A percentile compares a stretch with the other conserved stretches of the same genome.
Evolutionary conservation across 2,797 vertebrate species (phyloP).

Genomic region (Rhodeus uyekii): DNA sequence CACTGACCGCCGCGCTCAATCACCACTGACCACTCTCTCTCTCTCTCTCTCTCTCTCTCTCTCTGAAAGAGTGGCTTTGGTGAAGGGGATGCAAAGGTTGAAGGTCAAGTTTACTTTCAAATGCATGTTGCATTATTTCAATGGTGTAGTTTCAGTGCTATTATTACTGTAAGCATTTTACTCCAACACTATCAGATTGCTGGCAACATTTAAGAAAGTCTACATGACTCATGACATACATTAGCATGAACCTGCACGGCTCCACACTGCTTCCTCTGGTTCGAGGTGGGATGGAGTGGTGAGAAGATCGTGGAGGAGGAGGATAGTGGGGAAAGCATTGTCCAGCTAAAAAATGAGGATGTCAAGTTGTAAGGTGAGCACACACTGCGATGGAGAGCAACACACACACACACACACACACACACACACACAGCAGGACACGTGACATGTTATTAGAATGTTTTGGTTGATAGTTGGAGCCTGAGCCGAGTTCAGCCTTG

Average conservation of each 20-base stretch:
- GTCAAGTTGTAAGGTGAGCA: conserved; percentile 76
- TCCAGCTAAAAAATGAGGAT: conserved; percentile 69
- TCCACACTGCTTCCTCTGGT: too few relatives aligned
- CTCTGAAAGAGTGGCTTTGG: too few relatives aligned
- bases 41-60: too few relatives aligned
- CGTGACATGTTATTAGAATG: too few relatives aligned
- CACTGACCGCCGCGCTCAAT: conserved; percentile 11
- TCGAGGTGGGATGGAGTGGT: not conserved
- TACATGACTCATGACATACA: not conserved
- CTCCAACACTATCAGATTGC: not conserved
- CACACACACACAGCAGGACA: not conserved
- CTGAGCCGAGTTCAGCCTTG: too few relatives aligned
- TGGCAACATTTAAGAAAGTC: not conserved
- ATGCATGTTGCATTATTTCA: not conserved
- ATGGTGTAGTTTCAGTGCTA: not conserved
- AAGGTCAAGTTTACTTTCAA: not conserved
- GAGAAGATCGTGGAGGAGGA: not conserved
- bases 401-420: conserved; percentile 38
- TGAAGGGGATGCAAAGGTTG: not conserved
- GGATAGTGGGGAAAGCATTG: conserved; percentile 36
- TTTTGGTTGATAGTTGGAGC: too few relatives aligned
- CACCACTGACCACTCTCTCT: too few relatives aligned
- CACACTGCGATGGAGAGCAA: conserved; percentile 66
- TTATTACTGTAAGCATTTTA: not conserved
- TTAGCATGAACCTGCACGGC: too few relatives aligned